A percentile compares a stretch with the other conserved stretches of the same genome.
phyloP scores from a whole-genome alignment of 2,888 invertebrate genomes.

The Crioceris asparagi region DNA sequence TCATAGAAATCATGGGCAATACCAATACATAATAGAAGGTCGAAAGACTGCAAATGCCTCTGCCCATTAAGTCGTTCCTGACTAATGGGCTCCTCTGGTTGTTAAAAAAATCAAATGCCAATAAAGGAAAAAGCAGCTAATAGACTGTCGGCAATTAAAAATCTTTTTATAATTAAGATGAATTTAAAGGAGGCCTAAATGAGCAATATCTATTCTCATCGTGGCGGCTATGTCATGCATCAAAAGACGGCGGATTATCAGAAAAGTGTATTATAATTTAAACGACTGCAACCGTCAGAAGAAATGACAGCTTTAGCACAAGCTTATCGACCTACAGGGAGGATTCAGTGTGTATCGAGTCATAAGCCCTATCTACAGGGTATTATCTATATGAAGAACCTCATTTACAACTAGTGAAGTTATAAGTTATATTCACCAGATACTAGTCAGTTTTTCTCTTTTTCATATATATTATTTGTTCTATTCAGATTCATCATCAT shows the following conservation, averaged over 20 bases:
- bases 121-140: constrained; percentile 28
- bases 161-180: constrained; percentile 37
- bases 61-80: constrained; percentile 17
- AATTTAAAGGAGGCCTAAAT: constrained; percentile 33
- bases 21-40: constrained; percentile 9
- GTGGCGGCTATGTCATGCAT: constrained; percentile 30
- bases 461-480: too few species aligned
- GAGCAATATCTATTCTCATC: constrained; percentile 37
- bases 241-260: constrained; percentile 33
- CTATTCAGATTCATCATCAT: too few species aligned
- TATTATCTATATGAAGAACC: too few species aligned
- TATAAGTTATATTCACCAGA: too few species aligned
- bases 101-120: constrained; percentile 26
- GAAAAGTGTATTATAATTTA: constrained; percentile 37
- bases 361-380: too few species aligned
- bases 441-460: too few species aligned
- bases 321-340: constrained; percentile 10
- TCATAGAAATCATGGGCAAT: constrained; percentile 12
- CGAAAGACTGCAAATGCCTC: constrained; percentile 12
- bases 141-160: constrained; percentile 36
- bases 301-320: constrained; percentile 16
- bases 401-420: too few species aligned
- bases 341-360: too few species aligned
- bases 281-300: constrained; percentile 18
- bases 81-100: constrained; percentile 22